Evolutionary conservation across 2,113 vertebrate species (phyloP), one percentile per base, ranked within the genome.

Genomic region (Danionella cerebrum): DNA sequence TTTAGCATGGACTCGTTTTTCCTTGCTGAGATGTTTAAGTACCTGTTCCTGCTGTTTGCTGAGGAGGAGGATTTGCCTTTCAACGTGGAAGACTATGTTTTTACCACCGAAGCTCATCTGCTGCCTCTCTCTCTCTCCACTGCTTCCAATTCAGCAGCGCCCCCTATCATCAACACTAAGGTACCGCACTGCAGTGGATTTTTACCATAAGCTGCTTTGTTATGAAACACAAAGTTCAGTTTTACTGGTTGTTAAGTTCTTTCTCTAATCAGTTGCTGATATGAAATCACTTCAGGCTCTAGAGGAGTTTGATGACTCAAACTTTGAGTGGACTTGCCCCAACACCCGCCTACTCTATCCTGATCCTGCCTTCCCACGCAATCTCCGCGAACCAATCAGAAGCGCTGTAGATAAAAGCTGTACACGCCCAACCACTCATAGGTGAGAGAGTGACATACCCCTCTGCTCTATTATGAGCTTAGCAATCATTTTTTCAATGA

Each of bases 1-100:
- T 36, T 33, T 74, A 99, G 96, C 75, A 99, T 99, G 96, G 96
- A 99, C 79, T 99, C 96, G 0, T 99, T 98, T 82, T 99, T 99
- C 85, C 84, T 99, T 52, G 96, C 96, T 0, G 96, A 99, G 86
- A 99, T 98, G 96, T 99, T 99, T 85, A 99, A 99, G 71, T 99
- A 99, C 66, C 89, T 99, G 58, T 99, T 93, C 79, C 85, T 99
- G 72, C 84, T 99, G 39, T 99, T 98, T 77, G 92, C 95, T 53
- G 95, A 98, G 60, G 84, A 86, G 14, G 92, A 94, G 24, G 93
- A 99, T 67, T 83, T 98, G 60, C 89, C 90, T 36, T 99, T 99
- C 1, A 94, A 99, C 44, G 93, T 99, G 70, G 96, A 99, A 83
- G 93, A 96, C 82, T 99, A 98, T 29, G 82, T 99, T 76, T 99